These are phyloP conservation scores for Dipus sagitta DNA, from an alignment of 2,797 vertebrate genomes.

Conservation along the genomic window DNA sequence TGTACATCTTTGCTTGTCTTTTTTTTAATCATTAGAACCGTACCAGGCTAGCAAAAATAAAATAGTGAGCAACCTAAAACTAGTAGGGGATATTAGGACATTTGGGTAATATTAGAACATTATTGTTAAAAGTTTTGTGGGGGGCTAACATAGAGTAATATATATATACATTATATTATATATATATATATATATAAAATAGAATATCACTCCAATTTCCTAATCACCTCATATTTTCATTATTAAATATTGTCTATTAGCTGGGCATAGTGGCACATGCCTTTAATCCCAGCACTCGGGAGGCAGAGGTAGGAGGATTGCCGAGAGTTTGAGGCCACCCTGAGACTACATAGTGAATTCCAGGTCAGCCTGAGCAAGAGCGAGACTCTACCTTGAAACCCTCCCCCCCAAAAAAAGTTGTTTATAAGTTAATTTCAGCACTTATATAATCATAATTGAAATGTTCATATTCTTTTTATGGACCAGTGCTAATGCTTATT, in stretches of 20 bases:
- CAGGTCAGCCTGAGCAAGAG: too few relatives aligned
- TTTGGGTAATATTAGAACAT: not conserved
- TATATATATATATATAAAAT: too few relatives aligned
- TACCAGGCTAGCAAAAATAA: not conserved
- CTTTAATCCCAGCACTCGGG: too few relatives aligned
- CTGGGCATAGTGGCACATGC: too few relatives aligned
- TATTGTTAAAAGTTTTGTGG: not conserved
- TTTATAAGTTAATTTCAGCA: slow-evolving; percentile 24
- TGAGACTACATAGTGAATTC: too few relatives aligned
- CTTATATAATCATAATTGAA: not conserved
- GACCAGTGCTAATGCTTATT: not conserved
- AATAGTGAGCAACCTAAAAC: not conserved
- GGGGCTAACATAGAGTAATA: not conserved
- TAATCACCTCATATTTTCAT: not conserved
- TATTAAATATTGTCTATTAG: not conserved
- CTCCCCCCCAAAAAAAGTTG: not conserved
- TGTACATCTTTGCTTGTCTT: not conserved
- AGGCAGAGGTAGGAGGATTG: too few relatives aligned
- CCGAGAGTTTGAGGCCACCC: too few relatives aligned
- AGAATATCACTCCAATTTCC: not conserved
- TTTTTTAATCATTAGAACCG: not conserved
- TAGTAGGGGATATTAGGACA: not conserved
- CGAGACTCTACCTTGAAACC: too few relatives aligned
- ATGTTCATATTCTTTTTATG: not conserved
- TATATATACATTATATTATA: too few relatives aligned